Conservation (phyloP, 2,113 vertebrate species). For the Limanda limanda region DNA sequence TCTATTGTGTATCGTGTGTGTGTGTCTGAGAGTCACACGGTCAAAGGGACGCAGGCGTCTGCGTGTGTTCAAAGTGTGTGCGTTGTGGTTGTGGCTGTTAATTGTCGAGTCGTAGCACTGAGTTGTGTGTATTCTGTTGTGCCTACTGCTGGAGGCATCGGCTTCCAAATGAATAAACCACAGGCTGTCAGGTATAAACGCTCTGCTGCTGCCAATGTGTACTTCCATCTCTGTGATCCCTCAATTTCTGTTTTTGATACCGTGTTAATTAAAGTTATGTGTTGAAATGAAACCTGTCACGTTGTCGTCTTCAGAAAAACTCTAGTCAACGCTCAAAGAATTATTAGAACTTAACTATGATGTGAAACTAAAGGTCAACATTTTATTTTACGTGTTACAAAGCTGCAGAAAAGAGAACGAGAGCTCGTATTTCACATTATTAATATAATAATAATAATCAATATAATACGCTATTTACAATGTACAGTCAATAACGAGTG, state of each 20-base stretch:
- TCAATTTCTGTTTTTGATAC: slow-evolving; percentile 75
- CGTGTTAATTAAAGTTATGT: slow-evolving; percentile 72
- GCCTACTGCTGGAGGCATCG: slow-evolving; percentile 6
- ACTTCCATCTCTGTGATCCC: slow-evolving; percentile 46
- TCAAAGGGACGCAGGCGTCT: slow-evolving; percentile 79
- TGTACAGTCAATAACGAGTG: too few relatives aligned
- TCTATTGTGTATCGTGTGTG: neutral
- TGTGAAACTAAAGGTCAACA: too few relatives aligned
- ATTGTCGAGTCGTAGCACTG: neutral
- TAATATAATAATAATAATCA: too few relatives aligned
- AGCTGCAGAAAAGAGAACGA: too few relatives aligned
- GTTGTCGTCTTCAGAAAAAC: neutral
- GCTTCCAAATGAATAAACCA: neutral
- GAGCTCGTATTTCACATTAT: too few relatives aligned
- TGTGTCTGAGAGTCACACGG: slow-evolving; percentile 20
- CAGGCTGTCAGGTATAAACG: slow-evolving; percentile 35
- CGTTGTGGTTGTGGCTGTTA: slow-evolving; percentile 21
- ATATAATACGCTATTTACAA: too few relatives aligned
- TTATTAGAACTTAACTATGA: too few relatives aligned
- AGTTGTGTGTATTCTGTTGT: neutral
- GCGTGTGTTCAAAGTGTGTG: slow-evolving; percentile 62
- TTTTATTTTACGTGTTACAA: too few relatives aligned
- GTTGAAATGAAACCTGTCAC: neutral
- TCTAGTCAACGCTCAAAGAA: too few relatives aligned
- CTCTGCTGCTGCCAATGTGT: slow-evolving; percentile 44